phyloP scores from a whole-genome alignment of 2,888 invertebrate genomes.

The Tuta absoluta region DNA sequence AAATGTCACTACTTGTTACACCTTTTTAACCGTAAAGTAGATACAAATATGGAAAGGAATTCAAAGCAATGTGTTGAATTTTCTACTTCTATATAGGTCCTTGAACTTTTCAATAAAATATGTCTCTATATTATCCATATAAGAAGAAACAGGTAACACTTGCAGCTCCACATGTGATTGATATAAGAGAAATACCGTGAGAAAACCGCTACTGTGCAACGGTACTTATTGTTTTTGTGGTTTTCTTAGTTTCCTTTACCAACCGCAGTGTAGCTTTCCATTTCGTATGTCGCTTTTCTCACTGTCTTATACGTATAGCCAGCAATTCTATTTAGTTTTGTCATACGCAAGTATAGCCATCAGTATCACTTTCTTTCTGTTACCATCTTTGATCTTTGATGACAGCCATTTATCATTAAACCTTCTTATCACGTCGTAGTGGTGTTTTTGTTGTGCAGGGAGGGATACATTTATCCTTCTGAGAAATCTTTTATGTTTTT shows the following conservation, averaged over 20 bases:
- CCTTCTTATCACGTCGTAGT: neutral
- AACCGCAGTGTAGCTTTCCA: constrained; percentile 14
- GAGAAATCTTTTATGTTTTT: neutral
- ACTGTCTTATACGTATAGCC: constrained; percentile 2
- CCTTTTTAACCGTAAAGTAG: neutral
- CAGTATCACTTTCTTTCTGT: constrained; percentile 1
- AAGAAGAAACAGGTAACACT: constrained; percentile 12
- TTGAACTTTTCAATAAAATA: constrained; percentile 8
- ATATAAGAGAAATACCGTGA: constrained; percentile 27
- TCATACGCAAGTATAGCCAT: neutral
- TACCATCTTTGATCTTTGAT: neutral
- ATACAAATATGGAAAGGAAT: constrained; percentile 1
- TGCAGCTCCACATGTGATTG: neutral
- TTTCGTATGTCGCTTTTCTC: constrained; percentile 7
- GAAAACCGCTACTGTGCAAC: constrained; percentile 24
- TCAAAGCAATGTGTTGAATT: neutral
- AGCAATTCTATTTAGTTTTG: constrained; percentile 9
- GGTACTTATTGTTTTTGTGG: constrained; percentile 22
- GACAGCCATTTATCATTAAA: constrained; percentile 2
- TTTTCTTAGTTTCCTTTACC: constrained; percentile 22
- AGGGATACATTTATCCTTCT: neutral
- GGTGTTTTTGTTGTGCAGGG: neutral
- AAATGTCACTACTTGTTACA: too few relatives aligned
- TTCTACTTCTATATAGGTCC: neutral
- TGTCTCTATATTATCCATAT: neutral